Base-by-base conservation (phyloP, 1,140 invertebrate species). In the Leucophenga varia region DNA sequence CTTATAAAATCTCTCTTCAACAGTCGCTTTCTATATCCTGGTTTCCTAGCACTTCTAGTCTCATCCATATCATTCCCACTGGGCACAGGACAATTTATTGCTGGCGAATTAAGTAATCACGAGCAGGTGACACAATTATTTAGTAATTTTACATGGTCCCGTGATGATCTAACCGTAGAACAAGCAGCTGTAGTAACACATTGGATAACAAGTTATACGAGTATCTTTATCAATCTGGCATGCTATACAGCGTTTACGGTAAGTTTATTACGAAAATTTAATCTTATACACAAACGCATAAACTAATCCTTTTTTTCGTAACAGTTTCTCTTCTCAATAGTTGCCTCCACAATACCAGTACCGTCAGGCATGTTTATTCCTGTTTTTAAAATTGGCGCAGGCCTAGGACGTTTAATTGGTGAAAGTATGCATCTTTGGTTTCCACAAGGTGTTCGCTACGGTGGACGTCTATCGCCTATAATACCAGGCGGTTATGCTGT, bases 301-400 rank as follows among this genome's bases (percentile, higher is more conserved):
- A n/a, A n/a, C n/a, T n/a, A n/a, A n/a, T 19, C 31, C 12, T 1
- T 36, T 32, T 20, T 43, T 18, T 44, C 22, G 22, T n/a, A 25
- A 25, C 79, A 98, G 93, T 98, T 95, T 76, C 80, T 94, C 56
- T 88, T 95, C 57, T 91, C 90, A 9, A 93, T 97, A 54, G 83
- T 98, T 50, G 90, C 93, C 31, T 97, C 93, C 28, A 98, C 97
- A 0, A 84, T 98, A 25, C 95, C 95, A 1, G 91, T 97, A 17
- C 94, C 95, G 3, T 91, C 92, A 39, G 95, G 95, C 42, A 90
- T 93, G 48, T 97, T 98, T 77, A 96, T 97, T 54, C 95, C 95
- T 2, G 90, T 97, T 3, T 97, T 98, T 74, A 86, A 86, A 77
- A 95, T 98, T 65, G 97, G 94, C 22, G 96, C 95, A 8, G 90